Conservation (phyloP, 2,888 invertebrate species). For the Mesodorylaimus sp. region DNA sequence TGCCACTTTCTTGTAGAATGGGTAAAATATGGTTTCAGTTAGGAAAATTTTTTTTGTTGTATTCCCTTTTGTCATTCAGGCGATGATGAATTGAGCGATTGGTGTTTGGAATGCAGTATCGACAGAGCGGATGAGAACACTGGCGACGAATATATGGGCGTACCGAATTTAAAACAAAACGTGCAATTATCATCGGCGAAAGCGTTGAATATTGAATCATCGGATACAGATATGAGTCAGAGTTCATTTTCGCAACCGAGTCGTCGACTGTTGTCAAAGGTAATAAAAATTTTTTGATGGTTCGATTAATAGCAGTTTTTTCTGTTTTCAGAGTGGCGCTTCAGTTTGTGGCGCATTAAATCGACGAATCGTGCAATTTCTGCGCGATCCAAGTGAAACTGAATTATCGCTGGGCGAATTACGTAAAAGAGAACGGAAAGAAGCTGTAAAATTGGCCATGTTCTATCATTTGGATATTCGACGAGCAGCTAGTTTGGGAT, state of each 20-base stretch:
- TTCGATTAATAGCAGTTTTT: not conserved
- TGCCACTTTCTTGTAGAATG: too few species aligned
- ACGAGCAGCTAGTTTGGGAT: too few species aligned
- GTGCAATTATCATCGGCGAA: too few species aligned
- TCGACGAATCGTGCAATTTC: not conserved
- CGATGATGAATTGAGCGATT: conserved; percentile 10
- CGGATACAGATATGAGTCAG: conserved; percentile 6
- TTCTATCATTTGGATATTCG: conserved; percentile 3
- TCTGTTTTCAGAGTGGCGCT: not conserved
- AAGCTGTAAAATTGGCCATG: not conserved
- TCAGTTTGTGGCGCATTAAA: not conserved
- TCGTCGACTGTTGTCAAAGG: not conserved
- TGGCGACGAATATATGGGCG: conserved; percentile 10
- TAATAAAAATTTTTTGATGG: not conserved
- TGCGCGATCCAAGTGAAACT: not conserved
- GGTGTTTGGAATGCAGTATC: conserved; percentile 8
- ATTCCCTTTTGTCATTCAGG: conserved; percentile 1
- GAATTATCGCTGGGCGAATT: not conserved
- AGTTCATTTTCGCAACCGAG: not conserved
- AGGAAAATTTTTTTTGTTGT: not conserved
- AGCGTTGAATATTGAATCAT: not conserved
- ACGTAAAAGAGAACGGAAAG: conserved; percentile 1
- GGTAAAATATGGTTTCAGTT: not conserved
- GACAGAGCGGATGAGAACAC: not conserved
- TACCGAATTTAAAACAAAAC: too few species aligned